These are phyloP conservation scores for Elysia crispata DNA, from an alignment of 2,888 invertebrate species.

Conservation along the genomic window DNA sequence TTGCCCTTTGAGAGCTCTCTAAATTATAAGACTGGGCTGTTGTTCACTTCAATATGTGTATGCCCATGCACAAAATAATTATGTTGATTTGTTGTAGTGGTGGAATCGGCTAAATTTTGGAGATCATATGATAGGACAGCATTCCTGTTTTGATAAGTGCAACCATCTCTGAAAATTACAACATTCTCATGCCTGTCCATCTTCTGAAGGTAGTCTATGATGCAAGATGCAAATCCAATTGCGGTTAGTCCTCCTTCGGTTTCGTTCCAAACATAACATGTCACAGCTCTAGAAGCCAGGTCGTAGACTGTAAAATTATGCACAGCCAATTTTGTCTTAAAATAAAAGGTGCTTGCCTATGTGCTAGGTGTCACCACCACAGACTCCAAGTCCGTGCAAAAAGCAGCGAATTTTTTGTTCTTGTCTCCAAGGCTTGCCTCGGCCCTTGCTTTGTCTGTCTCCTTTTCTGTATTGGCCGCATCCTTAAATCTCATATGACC, in stretches of 20 bases:
- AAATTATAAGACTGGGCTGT: constrained; percentile 39
- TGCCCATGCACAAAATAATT: constrained; percentile 50
- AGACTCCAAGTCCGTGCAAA: constrained; percentile 22
- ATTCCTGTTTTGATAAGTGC: constrained; percentile 49
- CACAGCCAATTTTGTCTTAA: constrained; percentile 31
- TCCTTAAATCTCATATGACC: constrained; percentile 17
- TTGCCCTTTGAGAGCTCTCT: constrained; percentile 36
- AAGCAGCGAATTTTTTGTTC: background rate
- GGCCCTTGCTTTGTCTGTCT: too few species aligned
- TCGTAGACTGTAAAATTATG: constrained; percentile 36
- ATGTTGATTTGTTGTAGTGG: constrained; percentile 36
- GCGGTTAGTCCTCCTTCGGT: constrained; percentile 12
- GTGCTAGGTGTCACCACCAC: constrained; percentile 24
- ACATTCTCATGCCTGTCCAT: too few species aligned
- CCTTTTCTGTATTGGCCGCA: background rate
- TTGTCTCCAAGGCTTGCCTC: too few species aligned
- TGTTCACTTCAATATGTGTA: constrained; percentile 51
- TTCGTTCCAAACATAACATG: too few species aligned
- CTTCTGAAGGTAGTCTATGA: constrained; percentile 29
- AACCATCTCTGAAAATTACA: constrained; percentile 50
- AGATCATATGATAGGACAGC: constrained; percentile 42
- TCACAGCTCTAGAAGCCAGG: constrained; percentile 24
- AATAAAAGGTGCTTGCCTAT: constrained; percentile 31
- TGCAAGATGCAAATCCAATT: constrained; percentile 39
- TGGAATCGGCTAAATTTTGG: constrained; percentile 28